phyloP scores from a whole-genome alignment of 2,113 vertebrate genomes.

The Chlamydotis undulata region DNA sequence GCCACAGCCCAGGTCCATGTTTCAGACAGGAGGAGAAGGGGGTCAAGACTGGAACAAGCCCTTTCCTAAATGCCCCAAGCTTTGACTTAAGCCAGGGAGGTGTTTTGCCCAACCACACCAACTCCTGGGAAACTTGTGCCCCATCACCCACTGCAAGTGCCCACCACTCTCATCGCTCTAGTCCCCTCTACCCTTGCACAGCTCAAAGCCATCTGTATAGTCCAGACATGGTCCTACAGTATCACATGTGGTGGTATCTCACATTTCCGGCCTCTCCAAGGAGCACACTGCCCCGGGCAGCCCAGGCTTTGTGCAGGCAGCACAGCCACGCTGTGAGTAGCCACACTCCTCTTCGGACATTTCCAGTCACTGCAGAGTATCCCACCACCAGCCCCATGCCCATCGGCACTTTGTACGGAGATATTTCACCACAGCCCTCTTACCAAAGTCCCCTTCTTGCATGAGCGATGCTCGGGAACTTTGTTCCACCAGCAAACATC shows the following conservation, averaged over 20 bases:
- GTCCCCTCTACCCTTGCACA: background rate
- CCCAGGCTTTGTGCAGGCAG: background rate
- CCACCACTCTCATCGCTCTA: fast-evolving
- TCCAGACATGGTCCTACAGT: fast-evolving
- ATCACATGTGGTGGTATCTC: background rate
- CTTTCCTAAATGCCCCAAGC: background rate
- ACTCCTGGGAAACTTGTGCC: background rate
- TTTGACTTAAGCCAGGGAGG: background rate
- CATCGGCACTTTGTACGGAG: background rate
- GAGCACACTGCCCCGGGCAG: background rate
- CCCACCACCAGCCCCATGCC: background rate
- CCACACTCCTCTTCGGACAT: background rate
- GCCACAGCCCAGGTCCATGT: background rate
- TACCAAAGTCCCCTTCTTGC: conserved; percentile 54
- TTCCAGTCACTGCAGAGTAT: background rate
- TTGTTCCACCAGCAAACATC: conserved; percentile 42
- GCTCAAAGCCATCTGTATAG: background rate
- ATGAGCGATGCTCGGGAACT: conserved; percentile 18
- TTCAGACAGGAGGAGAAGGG: background rate
- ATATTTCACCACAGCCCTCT: conserved; percentile 44
- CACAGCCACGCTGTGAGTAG: fast-evolving
- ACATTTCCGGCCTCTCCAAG: background rate
- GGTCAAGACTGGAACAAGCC: background rate
- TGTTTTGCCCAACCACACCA: background rate
- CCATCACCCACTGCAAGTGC: background rate